These are phyloP conservation scores for Pituophis catenifer DNA, from an alignment of 2,113 vertebrate species.

Conservation along the genomic window DNA sequence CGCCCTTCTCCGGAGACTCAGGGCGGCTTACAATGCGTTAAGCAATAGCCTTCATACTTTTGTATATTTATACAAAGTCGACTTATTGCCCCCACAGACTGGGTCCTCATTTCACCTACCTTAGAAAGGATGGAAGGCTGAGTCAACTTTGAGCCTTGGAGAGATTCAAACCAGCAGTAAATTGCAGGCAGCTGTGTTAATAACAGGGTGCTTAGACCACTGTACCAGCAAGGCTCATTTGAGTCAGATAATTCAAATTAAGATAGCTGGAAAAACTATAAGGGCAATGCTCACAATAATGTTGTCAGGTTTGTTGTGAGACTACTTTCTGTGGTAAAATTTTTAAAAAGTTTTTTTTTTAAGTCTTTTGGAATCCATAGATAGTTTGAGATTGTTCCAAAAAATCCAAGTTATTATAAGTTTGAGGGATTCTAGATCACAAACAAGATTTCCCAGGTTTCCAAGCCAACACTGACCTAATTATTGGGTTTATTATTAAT, in stretches of 20 bases:
- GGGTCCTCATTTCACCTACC: too few relatives aligned
- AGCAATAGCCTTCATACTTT: too few relatives aligned
- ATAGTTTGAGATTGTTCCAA: not conserved
- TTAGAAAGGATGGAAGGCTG: too few relatives aligned
- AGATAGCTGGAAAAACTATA: not conserved
- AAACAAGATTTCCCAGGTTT: not conserved
- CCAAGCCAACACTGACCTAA: not conserved
- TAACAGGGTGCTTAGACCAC: too few relatives aligned
- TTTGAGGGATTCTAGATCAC: not conserved
- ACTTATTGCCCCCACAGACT: too few relatives aligned
- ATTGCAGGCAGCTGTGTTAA: too few relatives aligned
- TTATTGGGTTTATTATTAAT: not conserved
- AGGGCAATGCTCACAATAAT: not conserved
- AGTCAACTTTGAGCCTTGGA: too few relatives aligned
- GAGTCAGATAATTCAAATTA: not conserved
- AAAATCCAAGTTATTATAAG: not conserved
- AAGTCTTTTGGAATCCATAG: not conserved
- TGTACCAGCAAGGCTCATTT: too few relatives aligned
- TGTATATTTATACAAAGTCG: too few relatives aligned
- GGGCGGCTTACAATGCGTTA: too few relatives aligned
- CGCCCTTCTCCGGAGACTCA: too few relatives aligned
- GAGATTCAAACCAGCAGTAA: too few relatives aligned
- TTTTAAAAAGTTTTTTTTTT: not conserved
- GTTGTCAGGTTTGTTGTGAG: not conserved
- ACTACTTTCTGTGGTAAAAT: not conserved